A percentile compares a stretch with the other conserved stretches of the same genome.
phyloP scores from a whole-genome alignment of 2,113 vertebrate species.

The Odobenus rosmarus region DNA sequence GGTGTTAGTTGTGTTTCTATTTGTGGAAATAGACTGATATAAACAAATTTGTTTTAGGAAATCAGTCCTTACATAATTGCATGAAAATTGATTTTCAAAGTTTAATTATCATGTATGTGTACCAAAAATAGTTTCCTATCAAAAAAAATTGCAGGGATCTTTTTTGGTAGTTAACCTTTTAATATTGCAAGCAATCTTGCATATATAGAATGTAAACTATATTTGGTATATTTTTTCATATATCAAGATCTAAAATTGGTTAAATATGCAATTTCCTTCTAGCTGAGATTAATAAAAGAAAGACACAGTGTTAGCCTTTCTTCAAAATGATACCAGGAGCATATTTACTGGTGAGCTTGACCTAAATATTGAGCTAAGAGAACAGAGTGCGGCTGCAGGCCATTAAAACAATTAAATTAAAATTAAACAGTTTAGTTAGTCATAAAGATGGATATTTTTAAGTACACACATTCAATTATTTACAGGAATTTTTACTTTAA shows the following conservation, averaged over 20 bases:
- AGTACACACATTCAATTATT: neutral
- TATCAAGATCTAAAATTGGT: neutral
- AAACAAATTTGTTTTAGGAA: neutral
- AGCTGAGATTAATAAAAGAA: neutral
- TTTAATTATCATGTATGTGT: neutral
- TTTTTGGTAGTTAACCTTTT: neutral
- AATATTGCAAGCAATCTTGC: neutral
- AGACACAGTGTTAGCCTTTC: neutral
- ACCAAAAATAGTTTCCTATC: neutral
- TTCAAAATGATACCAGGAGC: neutral
- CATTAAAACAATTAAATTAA: neutral
- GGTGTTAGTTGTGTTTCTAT: neutral
- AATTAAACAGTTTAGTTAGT: neutral
- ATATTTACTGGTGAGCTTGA: neutral
- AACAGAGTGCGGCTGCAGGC: neutral
- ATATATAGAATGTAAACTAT: neutral
- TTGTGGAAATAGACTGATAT: neutral
- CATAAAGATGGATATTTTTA: neutral
- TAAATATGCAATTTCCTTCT: neutral
- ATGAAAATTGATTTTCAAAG: conserved; percentile 7
- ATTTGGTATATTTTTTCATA: neutral
- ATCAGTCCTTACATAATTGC: neutral
- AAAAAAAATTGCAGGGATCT: neutral
- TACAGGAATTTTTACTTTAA: neutral
- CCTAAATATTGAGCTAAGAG: neutral